A percentile compares a stretch with the other conserved stretches of the same genome.
Conservation (phyloP, 2,888 invertebrate genomes). For the Orchestes rusci region DNA sequence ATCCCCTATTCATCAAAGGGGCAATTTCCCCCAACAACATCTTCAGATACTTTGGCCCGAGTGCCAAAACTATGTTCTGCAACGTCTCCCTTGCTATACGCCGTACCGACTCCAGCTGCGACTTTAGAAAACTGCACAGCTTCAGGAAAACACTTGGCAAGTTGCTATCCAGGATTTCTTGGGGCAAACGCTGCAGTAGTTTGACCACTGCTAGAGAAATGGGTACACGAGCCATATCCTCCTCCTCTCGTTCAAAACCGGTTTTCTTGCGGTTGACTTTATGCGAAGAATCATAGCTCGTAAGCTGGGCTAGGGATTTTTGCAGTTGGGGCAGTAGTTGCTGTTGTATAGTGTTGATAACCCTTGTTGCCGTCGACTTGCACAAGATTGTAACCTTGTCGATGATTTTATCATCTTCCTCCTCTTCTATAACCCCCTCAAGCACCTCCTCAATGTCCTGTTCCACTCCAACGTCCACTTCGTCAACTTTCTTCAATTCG, state of each 20-base stretch:
- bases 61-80: conserved; percentile 77
- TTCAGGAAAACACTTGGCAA: conserved; percentile 81
- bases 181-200: conserved; percentile 78
- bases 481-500: conserved; percentile 33
- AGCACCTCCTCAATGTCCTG: conserved; percentile 43
- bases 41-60: conserved; percentile 77
- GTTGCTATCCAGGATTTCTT: conserved; percentile 63
- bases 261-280: conserved; percentile 67
- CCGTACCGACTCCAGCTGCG: conserved; percentile 79
- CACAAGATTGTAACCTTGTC: conserved; percentile 53
- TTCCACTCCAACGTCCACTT: conserved; percentile 37
- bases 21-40: conserved; percentile 75
- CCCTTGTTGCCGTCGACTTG: conserved; percentile 65
- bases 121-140: conserved; percentile 83
- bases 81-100: conserved; percentile 82
- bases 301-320: conserved; percentile 59
- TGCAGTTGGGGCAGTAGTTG: conserved; percentile 72
- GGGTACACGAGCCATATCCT: conserved; percentile 84
- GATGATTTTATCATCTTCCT: conserved; percentile 30
- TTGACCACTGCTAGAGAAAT: conserved; percentile 91
- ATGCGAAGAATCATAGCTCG: conserved; percentile 67
- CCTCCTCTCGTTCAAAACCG: conserved; percentile 72
- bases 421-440: conserved; percentile 32
- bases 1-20: conserved; percentile 75
- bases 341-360: conserved; percentile 49